Evolutionary conservation across 2,888 invertebrate genomes (phyloP).

Genomic region (Microctonus brassicae): DNA sequence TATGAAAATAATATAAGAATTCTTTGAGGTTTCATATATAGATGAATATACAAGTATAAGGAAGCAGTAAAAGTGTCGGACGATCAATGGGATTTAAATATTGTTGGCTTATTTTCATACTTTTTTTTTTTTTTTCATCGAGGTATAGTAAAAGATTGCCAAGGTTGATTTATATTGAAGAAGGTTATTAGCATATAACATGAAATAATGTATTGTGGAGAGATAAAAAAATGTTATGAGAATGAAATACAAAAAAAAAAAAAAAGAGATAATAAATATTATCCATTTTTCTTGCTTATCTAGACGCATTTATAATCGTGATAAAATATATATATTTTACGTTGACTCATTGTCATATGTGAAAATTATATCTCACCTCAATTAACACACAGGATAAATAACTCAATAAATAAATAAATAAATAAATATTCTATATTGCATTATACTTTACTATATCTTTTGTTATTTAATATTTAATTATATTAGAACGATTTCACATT

Average conservation of each 20-base stretch:
- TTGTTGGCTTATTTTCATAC: background rate
- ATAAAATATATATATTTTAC: constrained; percentile 22
- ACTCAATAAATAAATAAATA: constrained; percentile 2
- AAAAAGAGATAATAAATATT: background rate
- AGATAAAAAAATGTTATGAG: background rate
- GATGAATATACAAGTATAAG: constrained; percentile 36
- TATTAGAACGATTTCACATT: no score
- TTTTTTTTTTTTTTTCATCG: background rate
- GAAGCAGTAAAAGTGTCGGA: constrained; percentile 57
- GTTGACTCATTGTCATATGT: background rate
- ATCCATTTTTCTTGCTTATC: constrained; percentile 35
- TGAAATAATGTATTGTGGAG: background rate
- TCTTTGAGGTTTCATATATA: constrained; percentile 26
- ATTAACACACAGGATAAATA: background rate
- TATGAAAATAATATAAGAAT: background rate
- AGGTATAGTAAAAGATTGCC: constrained; percentile 5
- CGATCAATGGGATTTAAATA: constrained; percentile 52
- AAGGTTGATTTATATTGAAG: constrained; percentile 6
- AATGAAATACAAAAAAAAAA: background rate
- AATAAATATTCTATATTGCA: no score
- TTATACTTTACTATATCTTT: no score
- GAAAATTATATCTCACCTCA: no score
- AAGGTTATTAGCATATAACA: background rate
- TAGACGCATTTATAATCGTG: constrained; percentile 34
- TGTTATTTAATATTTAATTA: no score